These are phyloP conservation scores for Chloroceryle aenea DNA, from an alignment of 2,113 vertebrate genomes.

Conservation along the genomic window DNA sequence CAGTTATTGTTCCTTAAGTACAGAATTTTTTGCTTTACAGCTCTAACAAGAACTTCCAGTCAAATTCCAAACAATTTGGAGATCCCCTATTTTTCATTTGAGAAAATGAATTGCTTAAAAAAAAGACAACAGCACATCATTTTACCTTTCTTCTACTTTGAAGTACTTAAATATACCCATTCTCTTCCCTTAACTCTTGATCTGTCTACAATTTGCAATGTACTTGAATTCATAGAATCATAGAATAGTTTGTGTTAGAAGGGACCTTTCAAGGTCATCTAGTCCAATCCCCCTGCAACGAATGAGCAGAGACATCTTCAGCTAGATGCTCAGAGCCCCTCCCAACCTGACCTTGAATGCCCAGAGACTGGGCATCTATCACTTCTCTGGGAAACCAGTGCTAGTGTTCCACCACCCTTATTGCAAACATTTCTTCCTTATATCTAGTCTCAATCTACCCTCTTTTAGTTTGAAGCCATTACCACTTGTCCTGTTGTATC, in stretches of 20 bases:
- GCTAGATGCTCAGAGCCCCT: neutral
- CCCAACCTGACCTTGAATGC: neutral
- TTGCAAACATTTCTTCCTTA: neutral
- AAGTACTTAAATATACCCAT: neutral
- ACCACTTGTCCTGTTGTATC: neutral
- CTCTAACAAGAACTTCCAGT: neutral
- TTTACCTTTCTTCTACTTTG: neutral
- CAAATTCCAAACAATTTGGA: neutral
- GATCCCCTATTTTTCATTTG: neutral
- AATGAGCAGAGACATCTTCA: neutral
- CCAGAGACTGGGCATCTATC: neutral
- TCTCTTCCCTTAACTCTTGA: neutral
- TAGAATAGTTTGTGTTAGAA: neutral
- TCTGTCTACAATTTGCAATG: neutral
- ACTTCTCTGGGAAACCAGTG: neutral
- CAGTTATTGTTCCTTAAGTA: neutral
- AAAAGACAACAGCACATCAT: neutral
- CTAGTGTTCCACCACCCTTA: neutral
- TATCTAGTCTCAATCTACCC: neutral
- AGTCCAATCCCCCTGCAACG: fast-evolving
- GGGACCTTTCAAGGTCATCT: neutral
- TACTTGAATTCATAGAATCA: neutral
- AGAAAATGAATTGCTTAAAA: neutral
- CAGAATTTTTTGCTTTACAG: neutral
- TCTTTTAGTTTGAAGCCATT: neutral